Conservation (phyloP, 2,888 invertebrate species). For the Cerceris ruficornis region DNA sequence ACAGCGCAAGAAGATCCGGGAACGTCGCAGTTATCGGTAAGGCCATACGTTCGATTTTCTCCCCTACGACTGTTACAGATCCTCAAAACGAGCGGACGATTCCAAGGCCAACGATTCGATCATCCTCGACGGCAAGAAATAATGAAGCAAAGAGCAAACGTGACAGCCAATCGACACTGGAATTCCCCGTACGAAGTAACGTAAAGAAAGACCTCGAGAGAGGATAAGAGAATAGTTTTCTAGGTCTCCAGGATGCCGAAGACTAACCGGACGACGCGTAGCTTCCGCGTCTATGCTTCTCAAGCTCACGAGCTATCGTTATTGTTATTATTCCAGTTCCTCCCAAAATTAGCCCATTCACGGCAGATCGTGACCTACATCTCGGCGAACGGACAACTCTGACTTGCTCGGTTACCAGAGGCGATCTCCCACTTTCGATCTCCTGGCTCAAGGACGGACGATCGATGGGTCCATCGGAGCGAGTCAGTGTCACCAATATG, state of each 20-base stretch:
- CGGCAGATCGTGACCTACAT: slow-evolving; percentile 86
- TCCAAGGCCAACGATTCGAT: neutral
- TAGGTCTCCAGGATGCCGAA: slow-evolving; percentile 33
- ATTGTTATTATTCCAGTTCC: slow-evolving; percentile 85
- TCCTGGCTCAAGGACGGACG: slow-evolving; percentile 90
- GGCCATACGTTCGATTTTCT: slow-evolving; percentile 72
- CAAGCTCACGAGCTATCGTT: slow-evolving; percentile 64
- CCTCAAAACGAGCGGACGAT: slow-evolving; percentile 8
- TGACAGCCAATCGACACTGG: neutral
- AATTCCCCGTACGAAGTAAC: too few relatives aligned
- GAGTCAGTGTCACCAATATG: slow-evolving; percentile 88
- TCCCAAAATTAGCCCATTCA: slow-evolving; percentile 90
- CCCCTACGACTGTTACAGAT: slow-evolving; percentile 55
- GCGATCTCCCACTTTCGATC: slow-evolving; percentile 89
- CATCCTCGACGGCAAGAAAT: slow-evolving; percentile 12
- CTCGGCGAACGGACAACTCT: slow-evolving; percentile 89
- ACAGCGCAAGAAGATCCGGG: slow-evolving; percentile 88
- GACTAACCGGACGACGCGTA: slow-evolving; percentile 12
- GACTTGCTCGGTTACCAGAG: slow-evolving; percentile 89
- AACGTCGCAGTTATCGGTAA: slow-evolving; percentile 91
- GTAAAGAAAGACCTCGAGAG: neutral
- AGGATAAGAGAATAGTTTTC: slow-evolving; percentile 22
- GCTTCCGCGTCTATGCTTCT: slow-evolving; percentile 42
- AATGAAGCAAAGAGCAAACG: neutral
- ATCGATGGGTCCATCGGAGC: slow-evolving; percentile 85